Conservation (phyloP, 2,797 vertebrate species). For the Percopsis omiscomaycus region DNA sequence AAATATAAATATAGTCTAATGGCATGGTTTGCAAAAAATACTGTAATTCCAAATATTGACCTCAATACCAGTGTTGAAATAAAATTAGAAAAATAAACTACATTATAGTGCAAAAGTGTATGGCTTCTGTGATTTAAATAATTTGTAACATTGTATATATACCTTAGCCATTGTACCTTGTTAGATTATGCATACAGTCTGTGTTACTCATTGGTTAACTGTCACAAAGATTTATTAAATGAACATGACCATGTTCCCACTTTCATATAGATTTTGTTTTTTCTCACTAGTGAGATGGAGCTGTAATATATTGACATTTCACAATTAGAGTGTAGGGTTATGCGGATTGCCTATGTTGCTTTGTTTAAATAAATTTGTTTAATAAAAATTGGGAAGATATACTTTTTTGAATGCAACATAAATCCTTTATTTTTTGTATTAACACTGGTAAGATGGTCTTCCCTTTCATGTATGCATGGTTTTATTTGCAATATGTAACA, state of each 20-base stretch:
- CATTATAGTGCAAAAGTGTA: slow-evolving; percentile 43
- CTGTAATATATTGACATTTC: slow-evolving; percentile 56
- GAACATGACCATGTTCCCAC: slow-evolving; percentile 21
- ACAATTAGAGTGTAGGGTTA: slow-evolving; percentile 61
- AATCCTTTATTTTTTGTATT: too few species aligned
- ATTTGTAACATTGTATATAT: slow-evolving; percentile 57
- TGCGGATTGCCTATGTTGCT: slow-evolving; percentile 58
- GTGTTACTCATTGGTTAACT: slow-evolving; percentile 49
- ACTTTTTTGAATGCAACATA: neutral
- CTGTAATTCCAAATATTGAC: slow-evolving; percentile 20
- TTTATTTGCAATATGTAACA: too few species aligned
- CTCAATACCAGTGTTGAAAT: slow-evolving; percentile 18
- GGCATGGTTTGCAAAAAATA: slow-evolving; percentile 26
- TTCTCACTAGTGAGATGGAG: slow-evolving; percentile 39
- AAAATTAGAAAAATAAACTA: slow-evolving; percentile 15
- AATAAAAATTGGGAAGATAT: slow-evolving; percentile 35
- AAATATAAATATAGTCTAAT: slow-evolving; percentile 24
- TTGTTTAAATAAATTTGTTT: slow-evolving; percentile 69
- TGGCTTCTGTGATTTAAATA: slow-evolving; percentile 41
- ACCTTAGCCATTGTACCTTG: slow-evolving; percentile 50
- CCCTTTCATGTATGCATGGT: too few species aligned
- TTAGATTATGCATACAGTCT: slow-evolving; percentile 55
- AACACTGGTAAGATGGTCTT: too few species aligned
- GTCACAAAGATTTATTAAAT: slow-evolving; percentile 39
- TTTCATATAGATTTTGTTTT: slow-evolving; percentile 33